Evolutionary conservation across 2,888 invertebrate species (phyloP), one percentile per base, ranked within the genome.

Genomic region (Onthophagus sagittarius): DNA sequence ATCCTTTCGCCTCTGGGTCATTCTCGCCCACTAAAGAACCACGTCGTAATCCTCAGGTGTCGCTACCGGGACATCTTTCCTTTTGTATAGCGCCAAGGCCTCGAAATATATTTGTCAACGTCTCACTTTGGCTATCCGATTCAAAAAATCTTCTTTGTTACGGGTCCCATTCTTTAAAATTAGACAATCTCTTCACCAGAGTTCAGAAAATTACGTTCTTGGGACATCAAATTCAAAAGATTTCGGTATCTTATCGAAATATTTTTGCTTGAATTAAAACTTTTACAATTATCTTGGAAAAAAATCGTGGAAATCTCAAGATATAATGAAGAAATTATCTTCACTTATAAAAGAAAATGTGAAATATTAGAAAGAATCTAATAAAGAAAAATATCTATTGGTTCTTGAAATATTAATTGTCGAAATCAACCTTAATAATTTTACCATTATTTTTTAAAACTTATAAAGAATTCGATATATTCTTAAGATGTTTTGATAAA

Each of bases 1-100:
- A 82, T 81, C 83, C 79, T 70, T 71, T 53, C 31, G 63, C 73
- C 64, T n/a, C 65, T 39, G 15, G 62, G 14, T 62, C 23, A 73
- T 63, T 31, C 15, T 70, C 73, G 15, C 63, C 13, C n/a, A 70
- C 13, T 63, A 32, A 39, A 63, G n/a, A 15, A 62, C 67, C 73
- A 69, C 71, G 64, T 65, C 53, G 67, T 73, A 62, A 71, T n/a
- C 67, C 31, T 67, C 14, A 39, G 67, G 63, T 71, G 69, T 11
- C 23, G 73, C 73, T 73, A 73, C 73, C 70, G 73, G 71, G 67
- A 71, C 73, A 73, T 73, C 71, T 71, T 71, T 62, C 62, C 31
- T 32, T 62, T 72, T 72, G 72, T 72, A 39, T 15, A 5, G 15
- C 15, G 72, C 65, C 65, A 64, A n/a, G 72, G 71, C 39, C 72